Percentiles rank a stretch among this genome's conserved stretches.
Conservation (phyloP, 2,113 vertebrate genomes). For the Psammodynastes pulverulentus region DNA sequence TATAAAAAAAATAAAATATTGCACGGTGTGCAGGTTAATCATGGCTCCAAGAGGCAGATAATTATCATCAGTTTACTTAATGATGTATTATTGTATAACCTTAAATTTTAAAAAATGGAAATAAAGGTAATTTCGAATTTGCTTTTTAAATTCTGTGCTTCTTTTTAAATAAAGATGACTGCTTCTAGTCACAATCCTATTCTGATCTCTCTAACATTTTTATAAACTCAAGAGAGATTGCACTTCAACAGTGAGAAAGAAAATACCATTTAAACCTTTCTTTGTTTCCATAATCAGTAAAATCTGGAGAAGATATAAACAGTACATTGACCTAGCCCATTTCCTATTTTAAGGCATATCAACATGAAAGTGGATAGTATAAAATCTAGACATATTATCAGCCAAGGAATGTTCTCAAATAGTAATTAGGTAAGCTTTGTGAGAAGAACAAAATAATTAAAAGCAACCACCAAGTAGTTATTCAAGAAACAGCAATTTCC, state of each 20-base stretch:
- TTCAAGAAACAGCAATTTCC: slow-evolving; percentile 61
- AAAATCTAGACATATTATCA: slow-evolving; percentile 39
- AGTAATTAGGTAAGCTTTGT: slow-evolving; percentile 54
- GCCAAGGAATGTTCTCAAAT: slow-evolving; percentile 33
- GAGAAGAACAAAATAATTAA: slow-evolving; percentile 63
- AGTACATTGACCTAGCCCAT: not conserved
- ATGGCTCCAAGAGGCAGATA: not conserved
- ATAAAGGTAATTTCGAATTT: slow-evolving; percentile 12
- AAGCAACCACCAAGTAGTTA: slow-evolving; percentile 29
- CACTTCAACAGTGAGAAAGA: not conserved
- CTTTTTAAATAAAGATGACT: not conserved
- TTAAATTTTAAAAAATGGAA: slow-evolving; percentile 8
- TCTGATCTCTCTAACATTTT: not conserved
- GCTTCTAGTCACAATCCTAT: too few relatives aligned
- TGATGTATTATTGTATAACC: not conserved
- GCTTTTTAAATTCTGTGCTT: not conserved
- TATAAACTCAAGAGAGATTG: not conserved
- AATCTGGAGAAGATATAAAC: not conserved
- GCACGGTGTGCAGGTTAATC: not conserved
- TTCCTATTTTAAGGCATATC: slow-evolving; percentile 44
- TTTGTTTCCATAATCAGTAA: not conserved
- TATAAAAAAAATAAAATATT: not conserved
- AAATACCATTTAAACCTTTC: not conserved
- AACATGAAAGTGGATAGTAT: slow-evolving; percentile 31
- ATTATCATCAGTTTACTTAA: not conserved